Evolutionary conservation across 2,797 vertebrate species (phyloP).

Genomic region (Ceryle rudis): DNA sequence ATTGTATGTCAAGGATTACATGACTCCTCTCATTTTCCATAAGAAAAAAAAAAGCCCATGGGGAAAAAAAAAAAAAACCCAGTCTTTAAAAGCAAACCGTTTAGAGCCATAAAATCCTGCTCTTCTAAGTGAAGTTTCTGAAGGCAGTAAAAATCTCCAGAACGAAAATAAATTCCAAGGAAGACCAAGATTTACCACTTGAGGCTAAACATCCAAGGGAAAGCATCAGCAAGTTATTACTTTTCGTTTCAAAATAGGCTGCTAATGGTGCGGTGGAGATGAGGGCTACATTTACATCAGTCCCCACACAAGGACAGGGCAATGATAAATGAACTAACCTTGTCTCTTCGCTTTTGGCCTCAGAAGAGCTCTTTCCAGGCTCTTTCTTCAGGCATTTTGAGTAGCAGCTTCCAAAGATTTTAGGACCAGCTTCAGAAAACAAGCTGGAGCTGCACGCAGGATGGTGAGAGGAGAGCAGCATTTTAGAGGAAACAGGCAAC

Average conservation of each 20-base stretch:
- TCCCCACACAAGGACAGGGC: not conserved
- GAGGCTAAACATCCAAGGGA: not conserved
- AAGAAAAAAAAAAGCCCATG: not conserved
- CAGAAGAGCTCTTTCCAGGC: not conserved
- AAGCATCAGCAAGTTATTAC: not conserved
- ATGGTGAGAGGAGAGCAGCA: not conserved
- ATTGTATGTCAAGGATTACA: not conserved
- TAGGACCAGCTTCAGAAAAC: not conserved
- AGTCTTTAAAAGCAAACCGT: not conserved
- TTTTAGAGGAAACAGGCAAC: not conserved
- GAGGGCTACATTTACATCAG: not conserved
- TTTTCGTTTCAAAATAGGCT: not conserved
- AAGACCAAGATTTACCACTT: not conserved
- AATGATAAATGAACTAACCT: not conserved
- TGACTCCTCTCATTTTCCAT: not conserved
- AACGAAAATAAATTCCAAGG: slow-evolving; percentile 4
- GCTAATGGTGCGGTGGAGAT: not conserved
- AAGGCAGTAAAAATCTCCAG: not conserved
- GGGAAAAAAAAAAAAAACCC: not conserved
- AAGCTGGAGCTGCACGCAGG: not conserved
- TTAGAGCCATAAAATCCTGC: not conserved
- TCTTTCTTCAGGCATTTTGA: not conserved
- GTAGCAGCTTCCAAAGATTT: not conserved
- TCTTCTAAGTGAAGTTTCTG: not conserved
- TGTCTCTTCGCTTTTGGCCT: not conserved